Conservation (phyloP, 2,888 invertebrate species). For the Calameuta pallipes region DNA sequence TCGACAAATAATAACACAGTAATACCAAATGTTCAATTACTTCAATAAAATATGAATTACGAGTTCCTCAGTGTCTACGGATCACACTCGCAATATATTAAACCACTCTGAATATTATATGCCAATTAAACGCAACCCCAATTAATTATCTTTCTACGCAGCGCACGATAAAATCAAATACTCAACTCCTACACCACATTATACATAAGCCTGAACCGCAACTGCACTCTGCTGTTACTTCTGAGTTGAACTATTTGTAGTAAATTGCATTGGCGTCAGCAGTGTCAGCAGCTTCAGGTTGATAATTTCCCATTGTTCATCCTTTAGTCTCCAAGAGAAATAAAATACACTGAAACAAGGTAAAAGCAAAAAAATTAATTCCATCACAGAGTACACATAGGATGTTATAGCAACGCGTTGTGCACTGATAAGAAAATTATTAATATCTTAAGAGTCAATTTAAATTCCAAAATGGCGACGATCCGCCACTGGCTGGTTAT, state of each 20-base stretch:
- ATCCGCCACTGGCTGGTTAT: slow-evolving; percentile 43
- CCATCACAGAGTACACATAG: not conserved
- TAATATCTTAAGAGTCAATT: not conserved
- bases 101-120: not conserved
- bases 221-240: not conserved
- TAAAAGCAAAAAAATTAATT: not conserved
- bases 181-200: not conserved
- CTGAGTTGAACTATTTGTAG: not conserved
- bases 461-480: slow-evolving; percentile 6
- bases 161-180: not conserved
- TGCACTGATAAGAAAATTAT: not conserved
- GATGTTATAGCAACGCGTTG: not conserved
- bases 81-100: not conserved
- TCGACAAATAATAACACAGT: not conserved
- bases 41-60: not conserved
- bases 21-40: not conserved
- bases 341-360: not conserved
- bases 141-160: not conserved
- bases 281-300: not conserved
- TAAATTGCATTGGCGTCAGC: not conserved
- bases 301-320: not conserved
- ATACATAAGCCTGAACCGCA: not conserved
- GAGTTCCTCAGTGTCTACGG: not conserved
- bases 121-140: not conserved
- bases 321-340: not conserved